phyloP scores from a whole-genome alignment of 2,797 vertebrate species.

The Chloroceryle inda region DNA sequence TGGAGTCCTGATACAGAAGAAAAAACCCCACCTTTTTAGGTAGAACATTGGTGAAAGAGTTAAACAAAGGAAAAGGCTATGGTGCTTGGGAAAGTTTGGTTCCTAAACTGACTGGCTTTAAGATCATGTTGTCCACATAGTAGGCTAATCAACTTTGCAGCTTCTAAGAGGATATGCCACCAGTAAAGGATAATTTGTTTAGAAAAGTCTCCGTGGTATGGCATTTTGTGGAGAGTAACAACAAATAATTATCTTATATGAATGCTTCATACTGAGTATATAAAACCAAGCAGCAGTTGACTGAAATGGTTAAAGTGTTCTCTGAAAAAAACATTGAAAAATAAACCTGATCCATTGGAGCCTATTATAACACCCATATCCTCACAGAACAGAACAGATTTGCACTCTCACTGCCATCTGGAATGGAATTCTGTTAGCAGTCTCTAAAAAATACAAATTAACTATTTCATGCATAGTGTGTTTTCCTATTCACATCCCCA shows the following conservation, averaged over 20 bases:
- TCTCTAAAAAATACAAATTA: constrained; percentile 41
- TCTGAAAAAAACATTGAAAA: constrained; percentile 37
- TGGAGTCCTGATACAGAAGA: background rate
- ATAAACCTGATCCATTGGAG: constrained; percentile 34
- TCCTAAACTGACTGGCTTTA: background rate
- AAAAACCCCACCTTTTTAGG: background rate
- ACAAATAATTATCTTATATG: background rate
- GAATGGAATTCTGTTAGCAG: constrained; percentile 49
- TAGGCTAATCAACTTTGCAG: background rate
- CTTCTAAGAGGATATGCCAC: background rate
- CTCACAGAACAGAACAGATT: constrained; percentile 65
- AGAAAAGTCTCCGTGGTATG: background rate
- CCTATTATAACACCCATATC: constrained; percentile 53
- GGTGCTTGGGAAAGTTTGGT: background rate
- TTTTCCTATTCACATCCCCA: background rate
- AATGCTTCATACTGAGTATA: background rate
- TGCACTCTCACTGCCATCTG: constrained; percentile 64
- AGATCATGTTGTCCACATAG: background rate
- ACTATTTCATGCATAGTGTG: background rate
- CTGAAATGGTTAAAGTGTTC: constrained; percentile 51
- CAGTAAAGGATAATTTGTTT: background rate
- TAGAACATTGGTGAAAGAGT: background rate
- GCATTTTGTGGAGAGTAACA: background rate
- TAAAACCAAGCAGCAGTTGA: background rate
- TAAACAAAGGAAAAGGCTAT: background rate